A percentile compares a stretch with the other conserved stretches of the same genome.
These are phyloP conservation scores for Galeopterus variegatus DNA, from an alignment of 2,113 vertebrate species.

Conservation along the genomic window DNA sequence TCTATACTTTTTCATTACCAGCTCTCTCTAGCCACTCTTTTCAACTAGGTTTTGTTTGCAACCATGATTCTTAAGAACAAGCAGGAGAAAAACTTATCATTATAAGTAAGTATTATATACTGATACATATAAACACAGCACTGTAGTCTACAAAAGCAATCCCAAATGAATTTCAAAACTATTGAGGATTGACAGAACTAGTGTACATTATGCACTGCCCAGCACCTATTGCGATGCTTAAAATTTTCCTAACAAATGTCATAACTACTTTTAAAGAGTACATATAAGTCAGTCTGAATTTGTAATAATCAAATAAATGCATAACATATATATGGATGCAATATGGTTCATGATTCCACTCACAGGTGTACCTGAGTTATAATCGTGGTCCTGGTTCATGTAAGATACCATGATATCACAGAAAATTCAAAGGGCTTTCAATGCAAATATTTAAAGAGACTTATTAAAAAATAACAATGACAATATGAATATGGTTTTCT, in stretches of 20 bases:
- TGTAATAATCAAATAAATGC: slow-evolving; percentile 1
- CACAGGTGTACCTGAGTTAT: not conserved
- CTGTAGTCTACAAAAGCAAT: not conserved
- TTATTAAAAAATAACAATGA: not conserved
- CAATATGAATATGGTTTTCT: slow-evolving; percentile 2
- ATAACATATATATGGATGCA: not conserved
- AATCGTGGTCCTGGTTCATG: not conserved
- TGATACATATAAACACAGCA: not conserved
- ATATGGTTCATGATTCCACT: not conserved
- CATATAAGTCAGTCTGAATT: not conserved
- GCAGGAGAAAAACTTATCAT: not conserved
- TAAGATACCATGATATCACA: not conserved
- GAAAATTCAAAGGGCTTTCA: not conserved
- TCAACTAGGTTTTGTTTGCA: not conserved
- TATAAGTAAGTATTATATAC: not conserved
- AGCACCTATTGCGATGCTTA: not conserved
- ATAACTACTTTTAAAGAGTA: not conserved
- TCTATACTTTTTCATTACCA: not conserved
- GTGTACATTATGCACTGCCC: not conserved
- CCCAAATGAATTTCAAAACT: not conserved
- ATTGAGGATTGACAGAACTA: not conserved
- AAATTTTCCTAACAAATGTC: slow-evolving; percentile 19
- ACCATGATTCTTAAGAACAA: not conserved
- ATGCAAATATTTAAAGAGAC: not conserved
- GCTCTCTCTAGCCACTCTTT: not conserved